Evolutionary conservation across 2,888 invertebrate genomes (phyloP).

Genomic region (Caenorhabditis sulstoni): DNA sequence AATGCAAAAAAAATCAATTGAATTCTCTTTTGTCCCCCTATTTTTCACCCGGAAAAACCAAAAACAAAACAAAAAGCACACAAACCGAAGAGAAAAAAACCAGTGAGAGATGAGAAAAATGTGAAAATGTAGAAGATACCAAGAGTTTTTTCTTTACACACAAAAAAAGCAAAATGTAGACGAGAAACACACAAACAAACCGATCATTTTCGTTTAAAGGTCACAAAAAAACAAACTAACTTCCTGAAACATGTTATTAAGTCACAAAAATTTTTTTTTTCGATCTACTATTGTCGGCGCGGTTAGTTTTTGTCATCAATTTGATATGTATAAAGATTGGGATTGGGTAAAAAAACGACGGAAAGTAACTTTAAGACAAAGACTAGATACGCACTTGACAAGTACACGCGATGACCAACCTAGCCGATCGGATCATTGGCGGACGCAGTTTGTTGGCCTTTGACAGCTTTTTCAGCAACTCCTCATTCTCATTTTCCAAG

Average conservation of each 20-base stretch:
- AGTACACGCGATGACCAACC: constrained; percentile 67
- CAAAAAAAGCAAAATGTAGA: not conserved
- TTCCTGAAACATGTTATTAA: constrained; percentile 54
- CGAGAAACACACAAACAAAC: constrained; percentile 29
- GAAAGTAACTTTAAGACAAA: constrained; percentile 36
- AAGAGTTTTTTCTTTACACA: not conserved
- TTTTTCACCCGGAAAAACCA: constrained; percentile 9
- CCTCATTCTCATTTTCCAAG: constrained; percentile 97
- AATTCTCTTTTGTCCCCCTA: not conserved
- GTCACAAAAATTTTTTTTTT: too few species aligned
- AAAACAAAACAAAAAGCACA: constrained; percentile 4
- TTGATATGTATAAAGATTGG: not conserved
- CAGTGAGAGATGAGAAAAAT: constrained; percentile 8
- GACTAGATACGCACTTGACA: constrained; percentile 58
- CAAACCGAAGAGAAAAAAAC: constrained; percentile 19
- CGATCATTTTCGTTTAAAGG: constrained; percentile 17
- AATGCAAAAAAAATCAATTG: not conserved
- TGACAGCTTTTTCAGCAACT: constrained; percentile 93
- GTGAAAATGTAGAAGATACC: not conserved
- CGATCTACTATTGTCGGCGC: constrained; percentile 16
- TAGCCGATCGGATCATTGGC: constrained; percentile 71
- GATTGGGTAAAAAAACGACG: not conserved
- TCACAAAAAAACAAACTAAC: constrained; percentile 38
- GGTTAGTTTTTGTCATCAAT: constrained; percentile 12
- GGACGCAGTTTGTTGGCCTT: constrained; percentile 89